phyloP scores from a whole-genome alignment of 2,113 vertebrate species.

The Ondatra zibethicus region DNA sequence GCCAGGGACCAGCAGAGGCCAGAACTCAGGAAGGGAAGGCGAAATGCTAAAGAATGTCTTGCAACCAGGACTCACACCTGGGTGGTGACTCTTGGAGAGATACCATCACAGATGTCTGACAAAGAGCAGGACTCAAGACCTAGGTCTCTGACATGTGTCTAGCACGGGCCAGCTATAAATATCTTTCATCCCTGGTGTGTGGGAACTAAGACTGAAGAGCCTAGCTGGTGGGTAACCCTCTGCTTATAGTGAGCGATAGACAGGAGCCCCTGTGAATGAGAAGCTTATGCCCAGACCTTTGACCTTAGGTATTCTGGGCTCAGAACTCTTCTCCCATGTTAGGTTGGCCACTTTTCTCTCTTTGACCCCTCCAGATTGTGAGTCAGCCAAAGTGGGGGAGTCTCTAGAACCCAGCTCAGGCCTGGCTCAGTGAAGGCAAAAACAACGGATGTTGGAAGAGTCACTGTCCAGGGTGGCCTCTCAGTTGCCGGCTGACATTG shows the following conservation, averaged over 20 bases:
- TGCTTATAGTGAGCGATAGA: background rate
- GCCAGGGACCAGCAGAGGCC: background rate
- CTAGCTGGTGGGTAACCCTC: fast-evolving
- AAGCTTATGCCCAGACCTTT: fast-evolving
- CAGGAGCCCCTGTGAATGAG: fast-evolving
- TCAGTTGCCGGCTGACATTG: background rate
- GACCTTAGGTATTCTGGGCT: no score
- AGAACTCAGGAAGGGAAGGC: background rate
- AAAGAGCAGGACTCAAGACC: fast-evolving
- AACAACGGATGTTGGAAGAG: background rate
- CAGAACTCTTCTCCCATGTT: background rate
- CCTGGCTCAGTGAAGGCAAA: background rate
- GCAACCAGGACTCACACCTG: background rate
- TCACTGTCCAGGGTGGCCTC: no score
- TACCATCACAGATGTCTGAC: fast-evolving
- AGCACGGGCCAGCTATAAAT: background rate
- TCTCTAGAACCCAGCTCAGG: background rate
- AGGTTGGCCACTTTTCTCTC: background rate
- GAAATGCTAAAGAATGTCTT: background rate
- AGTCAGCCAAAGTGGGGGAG: background rate
- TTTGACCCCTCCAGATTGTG: no score
- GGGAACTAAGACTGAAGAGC: background rate
- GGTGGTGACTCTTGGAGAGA: background rate
- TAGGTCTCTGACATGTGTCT: background rate
- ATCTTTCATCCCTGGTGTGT: background rate